phyloP scores from a whole-genome alignment of 2,888 invertebrate genomes.

The Scaptomyza caliginosa region DNA sequence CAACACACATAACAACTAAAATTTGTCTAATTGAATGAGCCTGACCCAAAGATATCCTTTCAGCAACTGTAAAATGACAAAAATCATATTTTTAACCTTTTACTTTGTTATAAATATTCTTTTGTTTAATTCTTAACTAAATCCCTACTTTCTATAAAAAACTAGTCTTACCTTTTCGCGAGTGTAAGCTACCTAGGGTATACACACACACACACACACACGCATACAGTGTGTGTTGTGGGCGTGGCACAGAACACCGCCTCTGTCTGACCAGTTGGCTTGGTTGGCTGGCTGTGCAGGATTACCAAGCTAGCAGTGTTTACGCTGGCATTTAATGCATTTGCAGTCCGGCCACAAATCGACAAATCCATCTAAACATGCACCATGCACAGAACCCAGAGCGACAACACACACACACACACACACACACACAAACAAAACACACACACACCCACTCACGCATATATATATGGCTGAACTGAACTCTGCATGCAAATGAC shows the following conservation, averaged over 20 bases:
- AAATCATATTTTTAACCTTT: no score
- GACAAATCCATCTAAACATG: slow-evolving; percentile 78
- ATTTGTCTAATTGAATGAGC: not conserved
- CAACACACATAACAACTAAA: not conserved
- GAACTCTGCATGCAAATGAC: slow-evolving; percentile 64
- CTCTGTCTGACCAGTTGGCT: slow-evolving; percentile 18
- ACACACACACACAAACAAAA: slow-evolving; percentile 5
- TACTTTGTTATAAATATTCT: not conserved
- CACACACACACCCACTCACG: slow-evolving; percentile 4
- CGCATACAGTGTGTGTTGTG: slow-evolving; percentile 10
- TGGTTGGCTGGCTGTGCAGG: slow-evolving; percentile 22
- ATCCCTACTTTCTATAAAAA: no score
- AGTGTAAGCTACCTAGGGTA: not conserved
- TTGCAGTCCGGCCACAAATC: slow-evolving; percentile 74
- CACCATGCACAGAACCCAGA: slow-evolving; percentile 29
- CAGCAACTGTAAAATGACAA: not conserved
- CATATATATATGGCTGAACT: slow-evolving; percentile 13
- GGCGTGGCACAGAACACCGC: slow-evolving; percentile 53
- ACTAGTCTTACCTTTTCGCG: no score
- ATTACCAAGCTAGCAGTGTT: slow-evolving; percentile 60
- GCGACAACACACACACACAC: slow-evolving; percentile 12
- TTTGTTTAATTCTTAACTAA: not conserved
- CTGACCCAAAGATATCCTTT: not conserved
- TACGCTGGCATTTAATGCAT: slow-evolving; percentile 76
- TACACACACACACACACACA: not conserved